Evolutionary conservation across 2,888 invertebrate species (phyloP).

Genomic region (Bellardia pandia): DNA sequence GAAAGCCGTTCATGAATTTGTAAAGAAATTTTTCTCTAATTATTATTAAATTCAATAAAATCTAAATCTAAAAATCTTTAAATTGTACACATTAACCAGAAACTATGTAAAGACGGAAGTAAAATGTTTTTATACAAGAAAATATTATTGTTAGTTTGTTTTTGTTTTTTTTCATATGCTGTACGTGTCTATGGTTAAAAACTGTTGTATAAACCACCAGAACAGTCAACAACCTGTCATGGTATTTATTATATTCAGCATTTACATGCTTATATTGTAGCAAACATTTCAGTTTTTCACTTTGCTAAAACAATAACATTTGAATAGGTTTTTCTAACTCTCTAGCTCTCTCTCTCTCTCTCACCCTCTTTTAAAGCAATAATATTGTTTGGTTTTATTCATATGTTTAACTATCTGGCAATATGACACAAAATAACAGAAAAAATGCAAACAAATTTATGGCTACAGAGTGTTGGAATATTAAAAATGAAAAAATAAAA

Average conservation of each 20-base stretch:
- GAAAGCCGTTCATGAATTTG: too few species aligned
- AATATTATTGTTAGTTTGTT: neutral
- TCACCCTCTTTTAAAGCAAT: constrained; percentile 18
- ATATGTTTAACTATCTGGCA: neutral
- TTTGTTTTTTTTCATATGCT: neutral
- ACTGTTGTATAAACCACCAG: neutral
- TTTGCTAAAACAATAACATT: constrained; percentile 19
- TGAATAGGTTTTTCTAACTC: constrained; percentile 16
- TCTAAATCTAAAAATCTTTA: too few species aligned
- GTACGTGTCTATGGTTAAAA: constrained; percentile 7
- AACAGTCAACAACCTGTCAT: constrained; percentile 58
- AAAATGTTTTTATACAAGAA: neutral
- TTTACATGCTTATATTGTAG: constrained; percentile 49
- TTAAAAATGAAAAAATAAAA: constrained; percentile 25
- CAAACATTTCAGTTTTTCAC: constrained; percentile 25
- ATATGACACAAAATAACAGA: neutral
- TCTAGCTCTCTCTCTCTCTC: neutral
- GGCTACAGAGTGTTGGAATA: constrained; percentile 49
- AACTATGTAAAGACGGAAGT: neutral
- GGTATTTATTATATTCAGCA: constrained; percentile 25
- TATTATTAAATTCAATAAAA: too few species aligned
- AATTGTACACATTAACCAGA: too few species aligned
- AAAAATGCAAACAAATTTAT: neutral
- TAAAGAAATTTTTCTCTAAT: too few species aligned
- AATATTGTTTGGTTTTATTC: constrained; percentile 16